These are phyloP conservation scores for Euura lappo DNA, from an alignment of 1,140 invertebrate genomes.

Conservation along the genomic window DNA sequence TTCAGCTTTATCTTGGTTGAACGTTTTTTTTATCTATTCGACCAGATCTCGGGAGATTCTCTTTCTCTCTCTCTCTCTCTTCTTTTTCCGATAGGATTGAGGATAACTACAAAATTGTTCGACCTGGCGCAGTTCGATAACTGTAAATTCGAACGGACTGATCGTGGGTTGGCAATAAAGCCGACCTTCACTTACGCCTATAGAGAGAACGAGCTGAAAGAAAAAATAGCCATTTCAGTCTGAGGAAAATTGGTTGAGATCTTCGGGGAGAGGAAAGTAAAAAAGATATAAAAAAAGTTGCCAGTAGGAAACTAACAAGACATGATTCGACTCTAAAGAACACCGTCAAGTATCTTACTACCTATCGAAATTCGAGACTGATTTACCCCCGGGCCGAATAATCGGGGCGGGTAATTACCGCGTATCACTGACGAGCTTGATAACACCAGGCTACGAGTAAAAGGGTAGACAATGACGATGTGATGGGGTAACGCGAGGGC, in stretches of 20 bases:
- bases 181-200: background rate
- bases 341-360: no score
- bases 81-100: background rate
- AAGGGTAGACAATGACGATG: slow-evolving; percentile 4
- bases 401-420: background rate
- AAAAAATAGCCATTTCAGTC: background rate
- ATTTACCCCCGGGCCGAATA: no score
- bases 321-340: background rate
- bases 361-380: no score
- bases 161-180: background rate
- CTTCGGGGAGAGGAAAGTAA: background rate
- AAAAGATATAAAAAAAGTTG: background rate
- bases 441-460: background rate
- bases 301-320: background rate
- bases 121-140: background rate
- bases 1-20: background rate
- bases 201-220: background rate
- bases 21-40: background rate
- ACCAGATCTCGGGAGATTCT: background rate
- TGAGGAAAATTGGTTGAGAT: background rate
- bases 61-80: background rate
- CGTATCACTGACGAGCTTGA: background rate
- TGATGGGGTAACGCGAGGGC: background rate
- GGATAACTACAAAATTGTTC: background rate
- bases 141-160: background rate